Conservation (phyloP, 2,888 invertebrate genomes). For the Idaea aversata region DNA sequence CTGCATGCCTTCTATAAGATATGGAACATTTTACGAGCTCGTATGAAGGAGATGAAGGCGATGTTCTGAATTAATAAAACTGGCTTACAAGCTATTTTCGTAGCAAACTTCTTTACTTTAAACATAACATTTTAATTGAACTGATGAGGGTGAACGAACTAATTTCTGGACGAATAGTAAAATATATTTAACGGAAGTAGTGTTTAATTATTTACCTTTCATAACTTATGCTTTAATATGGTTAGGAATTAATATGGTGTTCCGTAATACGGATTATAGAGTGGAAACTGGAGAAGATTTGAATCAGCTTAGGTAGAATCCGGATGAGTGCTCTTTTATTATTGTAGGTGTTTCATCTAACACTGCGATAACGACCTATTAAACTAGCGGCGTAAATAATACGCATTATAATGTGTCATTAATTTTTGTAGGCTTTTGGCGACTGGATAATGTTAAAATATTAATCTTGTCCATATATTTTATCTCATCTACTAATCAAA, state of each 20-base stretch:
- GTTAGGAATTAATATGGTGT: not conserved
- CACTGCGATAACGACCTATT: not conserved
- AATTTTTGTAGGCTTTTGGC: not conserved
- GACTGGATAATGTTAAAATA: not conserved
- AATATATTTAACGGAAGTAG: not conserved
- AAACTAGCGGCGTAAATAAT: not conserved
- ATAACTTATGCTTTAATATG: not conserved
- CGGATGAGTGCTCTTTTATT: constrained; percentile 42
- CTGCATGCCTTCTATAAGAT: not conserved
- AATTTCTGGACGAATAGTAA: constrained; percentile 24
- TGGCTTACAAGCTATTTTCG: constrained; percentile 18
- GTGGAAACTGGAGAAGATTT: constrained; percentile 39
- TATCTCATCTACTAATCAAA: too few species aligned
- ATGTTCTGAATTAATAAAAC: constrained; percentile 7
- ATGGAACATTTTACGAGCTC: constrained; percentile 7
- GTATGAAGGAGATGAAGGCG: not conserved
- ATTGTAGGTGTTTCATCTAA: not conserved
- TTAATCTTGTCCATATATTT: too few species aligned
- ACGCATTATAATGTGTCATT: not conserved
- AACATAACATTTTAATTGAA: constrained; percentile 22
- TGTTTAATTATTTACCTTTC: not conserved
- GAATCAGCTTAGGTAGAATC: constrained; percentile 46
- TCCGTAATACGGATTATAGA: constrained; percentile 33
- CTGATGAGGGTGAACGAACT: constrained; percentile 43
- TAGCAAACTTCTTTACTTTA: constrained; percentile 13